phyloP scores from a whole-genome alignment of 2,113 vertebrate genomes.

The Pelmatolapia mariae region DNA sequence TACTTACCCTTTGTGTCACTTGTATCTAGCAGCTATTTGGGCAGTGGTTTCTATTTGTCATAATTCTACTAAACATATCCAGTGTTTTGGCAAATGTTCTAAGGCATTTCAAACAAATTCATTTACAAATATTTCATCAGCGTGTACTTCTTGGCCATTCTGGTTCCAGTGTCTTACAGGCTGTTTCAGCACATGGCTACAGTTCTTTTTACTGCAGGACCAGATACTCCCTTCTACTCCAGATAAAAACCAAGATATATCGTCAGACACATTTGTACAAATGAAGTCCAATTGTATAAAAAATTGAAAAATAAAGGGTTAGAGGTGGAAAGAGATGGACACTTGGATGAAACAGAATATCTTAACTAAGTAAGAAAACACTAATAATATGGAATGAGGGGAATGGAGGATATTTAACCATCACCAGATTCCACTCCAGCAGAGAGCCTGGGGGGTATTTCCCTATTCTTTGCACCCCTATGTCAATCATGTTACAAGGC shows the following conservation, averaged over 20 bases:
- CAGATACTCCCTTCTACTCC: neutral
- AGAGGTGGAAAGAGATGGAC: neutral
- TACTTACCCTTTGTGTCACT: neutral
- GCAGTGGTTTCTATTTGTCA: conserved; percentile 3
- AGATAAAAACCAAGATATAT: neutral
- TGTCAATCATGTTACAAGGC: conserved; percentile 31
- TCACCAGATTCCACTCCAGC: conserved; percentile 43
- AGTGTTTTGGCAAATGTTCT: conserved; percentile 41
- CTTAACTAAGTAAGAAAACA: neutral
- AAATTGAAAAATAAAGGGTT: neutral
- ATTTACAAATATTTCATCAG: conserved; percentile 34
- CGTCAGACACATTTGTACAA: neutral
- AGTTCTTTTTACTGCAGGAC: neutral
- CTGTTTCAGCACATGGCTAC: conserved; percentile 16
- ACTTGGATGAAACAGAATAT: neutral
- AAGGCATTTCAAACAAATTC: conserved; percentile 8
- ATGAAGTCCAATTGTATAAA: neutral
- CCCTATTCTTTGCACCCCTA: neutral
- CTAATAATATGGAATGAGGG: neutral
- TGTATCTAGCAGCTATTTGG: neutral
- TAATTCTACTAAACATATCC: conserved; percentile 24
- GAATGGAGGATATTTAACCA: conserved; percentile 14
- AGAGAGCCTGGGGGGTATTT: conserved; percentile 12
- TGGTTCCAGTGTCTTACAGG: neutral
- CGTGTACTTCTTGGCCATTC: conserved; percentile 6